These are phyloP conservation scores for Acutogordius australiensis DNA, from an alignment of 2,888 invertebrate genomes.

Conservation along the genomic window DNA sequence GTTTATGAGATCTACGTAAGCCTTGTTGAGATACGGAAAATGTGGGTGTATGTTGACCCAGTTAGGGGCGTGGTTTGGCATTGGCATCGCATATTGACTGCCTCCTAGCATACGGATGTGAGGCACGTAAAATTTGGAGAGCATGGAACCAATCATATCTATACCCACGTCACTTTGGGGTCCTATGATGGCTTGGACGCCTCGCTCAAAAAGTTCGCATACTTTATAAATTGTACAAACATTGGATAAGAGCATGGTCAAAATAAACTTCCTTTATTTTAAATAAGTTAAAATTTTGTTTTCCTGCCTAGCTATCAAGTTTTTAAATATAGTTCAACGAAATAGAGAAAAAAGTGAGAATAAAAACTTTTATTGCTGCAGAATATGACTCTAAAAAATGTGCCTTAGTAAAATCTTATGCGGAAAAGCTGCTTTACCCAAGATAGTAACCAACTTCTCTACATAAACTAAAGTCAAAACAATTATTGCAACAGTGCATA, in stretches of 20 bases:
- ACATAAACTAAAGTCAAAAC: no score
- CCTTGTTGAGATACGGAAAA: constrained; percentile 8
- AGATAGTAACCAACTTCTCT: no score
- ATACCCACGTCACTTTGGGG: not conserved
- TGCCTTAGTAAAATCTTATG: no score
- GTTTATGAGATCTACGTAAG: constrained; percentile 8
- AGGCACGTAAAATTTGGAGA: not conserved
- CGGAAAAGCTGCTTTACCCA: no score
- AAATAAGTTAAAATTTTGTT: no score
- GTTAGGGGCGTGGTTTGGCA: not conserved
- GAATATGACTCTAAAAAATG: no score
- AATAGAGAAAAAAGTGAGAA: no score
- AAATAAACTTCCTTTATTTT: no score
- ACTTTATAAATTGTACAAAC: not conserved
- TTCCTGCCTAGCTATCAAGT: no score
- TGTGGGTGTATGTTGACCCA: constrained; percentile 13
- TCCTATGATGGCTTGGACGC: not conserved
- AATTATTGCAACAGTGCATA: no score
- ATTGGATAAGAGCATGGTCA: not conserved
- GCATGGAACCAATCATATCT: not conserved
- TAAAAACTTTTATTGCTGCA: no score
- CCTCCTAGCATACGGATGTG: not conserved
- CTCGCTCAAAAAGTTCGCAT: not conserved
- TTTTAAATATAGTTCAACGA: no score
- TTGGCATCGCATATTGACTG: not conserved